Base-by-base conservation (phyloP, 1,140 invertebrate genomes). In the Oedothorax gibbosus region DNA sequence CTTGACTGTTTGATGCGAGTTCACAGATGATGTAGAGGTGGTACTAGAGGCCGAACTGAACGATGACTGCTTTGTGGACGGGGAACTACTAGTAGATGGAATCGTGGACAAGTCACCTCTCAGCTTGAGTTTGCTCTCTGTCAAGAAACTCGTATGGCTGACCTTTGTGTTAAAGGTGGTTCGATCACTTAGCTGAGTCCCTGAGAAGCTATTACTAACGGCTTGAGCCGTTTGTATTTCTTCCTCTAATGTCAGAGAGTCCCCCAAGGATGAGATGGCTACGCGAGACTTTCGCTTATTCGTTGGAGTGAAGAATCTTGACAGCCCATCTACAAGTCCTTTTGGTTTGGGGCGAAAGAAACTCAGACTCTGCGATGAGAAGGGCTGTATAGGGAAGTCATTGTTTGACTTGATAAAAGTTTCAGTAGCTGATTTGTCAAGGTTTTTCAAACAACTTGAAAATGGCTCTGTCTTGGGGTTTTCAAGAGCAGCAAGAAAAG, bases 221-320 rank as follows among this genome's bases (percentile, higher is more conserved):
- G 77, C 54, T 8, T 78, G 65, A n/a, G 50, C 20, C 35, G 35
- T 62, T 65, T 85, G 75, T 15, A 72, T 85, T 14, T 79, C 76
- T 64, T 86, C 77, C 62, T 60, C 69, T 6, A 80, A 21, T 57
- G 78, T 75, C 7, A 82, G 51, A 57, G 79, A 75, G 20, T 86
- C 75, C 10, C 85, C 85, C 5, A 81, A 56, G 54, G 85, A 86
- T 56, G 85, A 80, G 21, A 86, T 86, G 57, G 85, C 85, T 35
- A 86, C 86, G 56, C 86, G 80, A 20, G 88, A 88, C 88, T 92
- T 91, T 20, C 89, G 65, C 77, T 87, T 88, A 75, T 89, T 88
- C 35, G 86, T 87, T 49, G 89, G 88, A 20, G 89, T 91, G 73
- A 91, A 91, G 87, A 90, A 91, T 65, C 87, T 83, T 14, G 87